Conservation (phyloP, 2,113 vertebrate species). For the Archilochus colubris region DNA sequence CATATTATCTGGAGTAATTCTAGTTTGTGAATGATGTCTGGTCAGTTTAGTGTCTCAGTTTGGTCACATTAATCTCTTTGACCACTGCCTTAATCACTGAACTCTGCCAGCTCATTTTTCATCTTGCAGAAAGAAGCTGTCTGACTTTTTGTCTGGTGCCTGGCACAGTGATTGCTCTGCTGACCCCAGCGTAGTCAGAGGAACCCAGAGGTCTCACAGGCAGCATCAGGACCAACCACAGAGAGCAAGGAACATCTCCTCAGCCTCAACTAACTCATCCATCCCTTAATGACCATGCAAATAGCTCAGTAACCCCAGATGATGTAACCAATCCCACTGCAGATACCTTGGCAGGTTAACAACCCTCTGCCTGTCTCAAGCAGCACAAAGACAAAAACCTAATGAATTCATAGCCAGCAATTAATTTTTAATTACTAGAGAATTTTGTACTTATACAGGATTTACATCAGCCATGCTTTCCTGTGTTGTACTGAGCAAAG, state of each 20-base stretch:
- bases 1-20: neutral
- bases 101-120: conserved; percentile 18
- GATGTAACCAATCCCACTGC: neutral
- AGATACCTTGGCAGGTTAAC: neutral
- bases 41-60: neutral
- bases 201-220: neutral
- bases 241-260: neutral
- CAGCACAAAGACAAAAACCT: neutral
- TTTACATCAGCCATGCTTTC: neutral
- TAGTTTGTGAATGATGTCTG: conserved; percentile 7
- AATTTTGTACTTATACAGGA: neutral
- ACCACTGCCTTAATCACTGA: conserved; percentile 32
- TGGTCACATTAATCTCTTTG: conserved; percentile 31
- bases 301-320: neutral
- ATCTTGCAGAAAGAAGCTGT: conserved; percentile 16
- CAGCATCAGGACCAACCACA: neutral
- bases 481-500: neutral
- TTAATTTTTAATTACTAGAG: neutral
- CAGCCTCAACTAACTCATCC: neutral
- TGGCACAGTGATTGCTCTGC: neutral
- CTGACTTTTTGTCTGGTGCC: neutral
- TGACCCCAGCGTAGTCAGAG: neutral
- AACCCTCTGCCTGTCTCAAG: neutral
- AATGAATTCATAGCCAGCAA: neutral
- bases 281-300: neutral